These are phyloP conservation scores for Holcopasites calliopsidis DNA, from an alignment of 1,140 invertebrate genomes.

Conservation along the genomic window DNA sequence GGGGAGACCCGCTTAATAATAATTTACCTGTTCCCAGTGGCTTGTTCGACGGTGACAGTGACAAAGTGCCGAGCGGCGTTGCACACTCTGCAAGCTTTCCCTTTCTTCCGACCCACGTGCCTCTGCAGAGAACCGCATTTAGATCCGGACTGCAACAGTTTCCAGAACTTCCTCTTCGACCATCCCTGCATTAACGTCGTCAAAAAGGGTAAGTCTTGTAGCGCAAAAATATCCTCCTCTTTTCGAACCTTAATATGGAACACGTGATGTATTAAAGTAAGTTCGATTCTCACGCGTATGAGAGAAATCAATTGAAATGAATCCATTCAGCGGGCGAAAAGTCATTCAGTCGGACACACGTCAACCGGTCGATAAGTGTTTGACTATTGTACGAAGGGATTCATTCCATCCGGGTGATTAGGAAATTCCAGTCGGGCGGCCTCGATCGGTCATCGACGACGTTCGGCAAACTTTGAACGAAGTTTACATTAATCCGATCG, in stretches of 20 bases:
- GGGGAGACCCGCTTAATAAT: slow-evolving; percentile 46
- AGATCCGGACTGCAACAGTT: slow-evolving; percentile 94
- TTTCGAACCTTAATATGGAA: not conserved
- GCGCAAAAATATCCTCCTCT: not conserved
- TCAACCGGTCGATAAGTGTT: slow-evolving; percentile 31
- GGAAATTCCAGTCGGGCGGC: not conserved
- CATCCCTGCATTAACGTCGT: slow-evolving; percentile 93
- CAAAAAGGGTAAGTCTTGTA: slow-evolving; percentile 87
- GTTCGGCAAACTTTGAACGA: slow-evolving; percentile 47
- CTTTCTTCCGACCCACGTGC: slow-evolving; percentile 95
- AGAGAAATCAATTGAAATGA: slow-evolving; percentile 34
- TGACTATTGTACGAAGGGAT: slow-evolving; percentile 19
- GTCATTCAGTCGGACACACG: slow-evolving; percentile 6
- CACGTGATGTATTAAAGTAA: not conserved
- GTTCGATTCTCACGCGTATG: not conserved
- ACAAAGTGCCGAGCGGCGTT: slow-evolving; percentile 94
- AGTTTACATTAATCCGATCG: slow-evolving; percentile 27
- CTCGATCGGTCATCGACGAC: not conserved
- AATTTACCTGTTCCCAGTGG: slow-evolving; percentile 86
- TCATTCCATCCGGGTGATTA: not conserved
- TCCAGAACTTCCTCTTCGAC: slow-evolving; percentile 94
- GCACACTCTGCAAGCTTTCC: slow-evolving; percentile 91
- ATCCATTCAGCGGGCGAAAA: slow-evolving; percentile 12
- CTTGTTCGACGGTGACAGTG: slow-evolving; percentile 94
- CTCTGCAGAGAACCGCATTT: slow-evolving; percentile 92